A percentile compares a stretch with the other conserved stretches of the same genome.
Conservation (phyloP, 2,113 vertebrate genomes). For the Cinclus cinclus region DNA sequence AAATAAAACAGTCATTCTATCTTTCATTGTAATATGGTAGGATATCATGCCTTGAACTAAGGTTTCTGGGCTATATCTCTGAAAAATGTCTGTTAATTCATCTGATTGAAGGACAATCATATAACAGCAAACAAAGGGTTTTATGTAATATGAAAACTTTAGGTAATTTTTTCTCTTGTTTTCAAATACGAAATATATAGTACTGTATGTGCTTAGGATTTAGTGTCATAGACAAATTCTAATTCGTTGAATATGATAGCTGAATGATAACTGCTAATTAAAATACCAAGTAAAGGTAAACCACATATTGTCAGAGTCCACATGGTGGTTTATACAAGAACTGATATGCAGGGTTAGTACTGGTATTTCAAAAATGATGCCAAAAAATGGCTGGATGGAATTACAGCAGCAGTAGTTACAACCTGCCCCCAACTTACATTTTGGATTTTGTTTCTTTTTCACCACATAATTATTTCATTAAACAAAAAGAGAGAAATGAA, state of each 20-base stretch:
- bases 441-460: neutral
- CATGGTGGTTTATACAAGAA: neutral
- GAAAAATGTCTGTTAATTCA: neutral
- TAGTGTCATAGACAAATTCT: neutral
- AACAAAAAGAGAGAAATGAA: neutral
- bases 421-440: neutral
- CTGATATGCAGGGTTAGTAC: neutral
- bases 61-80: neutral
- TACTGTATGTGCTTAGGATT: neutral
- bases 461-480: neutral
- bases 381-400: neutral
- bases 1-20: neutral
- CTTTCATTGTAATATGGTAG: neutral
- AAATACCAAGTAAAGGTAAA: neutral
- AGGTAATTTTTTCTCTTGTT: neutral
- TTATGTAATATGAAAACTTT: neutral
- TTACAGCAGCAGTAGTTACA: neutral
- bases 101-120: neutral
- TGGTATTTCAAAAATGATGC: neutral
- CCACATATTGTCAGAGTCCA: neutral
- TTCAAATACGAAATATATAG: neutral
- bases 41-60: neutral
- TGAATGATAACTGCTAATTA: neutral
- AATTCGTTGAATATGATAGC: neutral
- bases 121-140: neutral